Evolutionary conservation across 2,888 invertebrate species (phyloP), one percentile per base, ranked within the genome.

Genomic region (Deilephila elpenor): DNA sequence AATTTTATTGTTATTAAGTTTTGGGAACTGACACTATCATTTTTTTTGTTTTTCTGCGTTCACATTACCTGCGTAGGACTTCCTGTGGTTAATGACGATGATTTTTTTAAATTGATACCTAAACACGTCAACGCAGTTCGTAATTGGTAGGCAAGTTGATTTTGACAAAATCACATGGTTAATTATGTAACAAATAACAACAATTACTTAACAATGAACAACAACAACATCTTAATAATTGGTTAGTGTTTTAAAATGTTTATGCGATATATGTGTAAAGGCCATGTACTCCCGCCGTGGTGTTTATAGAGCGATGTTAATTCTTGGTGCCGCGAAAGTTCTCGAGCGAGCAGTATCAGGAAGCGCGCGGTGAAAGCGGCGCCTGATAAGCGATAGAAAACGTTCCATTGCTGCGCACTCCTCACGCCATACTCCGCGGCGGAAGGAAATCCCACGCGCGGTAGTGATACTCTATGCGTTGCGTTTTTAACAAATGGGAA

Each of bases 291-390:
- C 44, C 44, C 44, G 44, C 11, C 5, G 19, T n/a, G 56, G 56
- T n/a, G 25, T 61, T 17, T 25, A 61, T 25, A 17, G 29, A 5
- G 25, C 17, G 11, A 11, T 25, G 17, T 29, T 32, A n/a, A 8
- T 14, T 8, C n/a, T 19, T 62, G 37, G 6, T 19, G 62, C 7
- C 19, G 19, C 17, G 67, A 51, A 67, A 67, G 44, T 51, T 25
- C 25, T 5, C 20, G 25, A 11, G 67, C 14, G 44, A 51, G 25
- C 44, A 67, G 25, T 51, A 25, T 20, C 67, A 67, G 67, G 67
- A 67, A 67, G 67, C 67, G 67, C 51, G 67, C 51, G 67, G 67
- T 44, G 67, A 67, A 67, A 67, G 67, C 67, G 11, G 67, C 60
- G 29, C 51, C 44, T 51, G 51, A 67, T 34, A 62, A 32, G 14